Evolutionary conservation across 2,797 vertebrate genomes (phyloP).

Genomic region (Centroberyx gerrardi): DNA sequence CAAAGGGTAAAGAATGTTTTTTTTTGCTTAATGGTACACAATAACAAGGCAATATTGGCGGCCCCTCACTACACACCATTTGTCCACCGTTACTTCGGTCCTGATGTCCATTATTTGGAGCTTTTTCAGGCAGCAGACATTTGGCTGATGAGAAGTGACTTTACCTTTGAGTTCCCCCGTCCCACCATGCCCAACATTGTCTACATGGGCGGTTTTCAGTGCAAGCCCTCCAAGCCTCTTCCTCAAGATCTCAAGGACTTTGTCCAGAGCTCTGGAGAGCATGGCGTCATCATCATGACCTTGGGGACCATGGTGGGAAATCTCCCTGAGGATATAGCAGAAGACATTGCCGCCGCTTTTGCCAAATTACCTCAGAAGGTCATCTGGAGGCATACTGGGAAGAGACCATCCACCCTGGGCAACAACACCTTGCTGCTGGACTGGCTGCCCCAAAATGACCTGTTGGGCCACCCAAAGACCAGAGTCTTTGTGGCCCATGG

Average conservation of each 20-base stretch:
- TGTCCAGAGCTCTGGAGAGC: slow-evolving; percentile 42
- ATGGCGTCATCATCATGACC: slow-evolving; percentile 81
- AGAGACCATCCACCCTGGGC: slow-evolving; percentile 67
- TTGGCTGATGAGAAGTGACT: slow-evolving; percentile 67
- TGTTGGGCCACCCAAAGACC: slow-evolving; percentile 68
- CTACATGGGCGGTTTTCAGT: slow-evolving; percentile 74
- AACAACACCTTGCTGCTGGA: slow-evolving; percentile 77
- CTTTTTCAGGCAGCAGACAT: slow-evolving; percentile 68
- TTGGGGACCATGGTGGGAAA: slow-evolving; percentile 68
- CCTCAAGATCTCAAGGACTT: slow-evolving; percentile 46
- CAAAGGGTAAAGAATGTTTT: slow-evolving; percentile 49
- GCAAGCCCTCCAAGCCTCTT: slow-evolving; percentile 43
- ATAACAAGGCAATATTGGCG: neutral
- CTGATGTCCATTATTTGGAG: slow-evolving; percentile 72
- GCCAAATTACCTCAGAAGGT: slow-evolving; percentile 79
- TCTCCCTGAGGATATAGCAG: slow-evolving; percentile 67
- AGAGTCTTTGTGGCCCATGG: slow-evolving; percentile 75
- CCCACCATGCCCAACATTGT: slow-evolving; percentile 77
- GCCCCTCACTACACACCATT: slow-evolving; percentile 60
- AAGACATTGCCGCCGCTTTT: slow-evolving; percentile 75
- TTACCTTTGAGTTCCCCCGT: slow-evolving; percentile 78
- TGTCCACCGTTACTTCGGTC: slow-evolving; percentile 72
- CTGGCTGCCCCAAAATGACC: slow-evolving; percentile 80
- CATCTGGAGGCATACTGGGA: slow-evolving; percentile 72
- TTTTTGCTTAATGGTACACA: no score